Evolutionary conservation across 2,888 invertebrate species (phyloP).

Genomic region (Stenodema calcarata): DNA sequence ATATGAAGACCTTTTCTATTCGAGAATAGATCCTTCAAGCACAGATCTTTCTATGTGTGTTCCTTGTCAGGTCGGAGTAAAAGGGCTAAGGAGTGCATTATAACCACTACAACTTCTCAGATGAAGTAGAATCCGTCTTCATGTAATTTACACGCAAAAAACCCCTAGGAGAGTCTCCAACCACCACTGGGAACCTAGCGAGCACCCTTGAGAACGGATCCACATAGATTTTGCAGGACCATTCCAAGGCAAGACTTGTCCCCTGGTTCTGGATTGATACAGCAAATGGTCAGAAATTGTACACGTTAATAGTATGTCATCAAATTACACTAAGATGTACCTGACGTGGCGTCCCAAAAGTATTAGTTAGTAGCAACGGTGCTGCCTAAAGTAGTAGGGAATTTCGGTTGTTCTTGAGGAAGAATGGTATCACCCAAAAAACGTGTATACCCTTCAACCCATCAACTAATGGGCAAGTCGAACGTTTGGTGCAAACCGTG

Average conservation of each 20-base stretch:
- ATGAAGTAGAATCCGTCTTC: no score
- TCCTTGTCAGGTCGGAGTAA: no score
- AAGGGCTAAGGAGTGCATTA: no score
- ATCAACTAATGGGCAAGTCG: slow-evolving; percentile 2
- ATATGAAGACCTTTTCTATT: no score
- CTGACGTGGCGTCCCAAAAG: neutral
- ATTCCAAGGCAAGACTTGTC: neutral
- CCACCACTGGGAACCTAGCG: neutral
- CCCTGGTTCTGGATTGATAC: neutral
- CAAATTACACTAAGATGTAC: neutral
- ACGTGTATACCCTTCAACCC: slow-evolving; percentile 7
- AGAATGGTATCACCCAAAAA: neutral
- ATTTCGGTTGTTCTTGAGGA: neutral
- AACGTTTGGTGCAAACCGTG: slow-evolving; percentile 15
- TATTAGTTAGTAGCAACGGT: neutral
- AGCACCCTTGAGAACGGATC: neutral
- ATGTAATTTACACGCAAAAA: no score
- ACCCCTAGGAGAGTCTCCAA: no score
- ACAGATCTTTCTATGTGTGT: no score
- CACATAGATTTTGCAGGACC: neutral
- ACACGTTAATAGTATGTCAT: neutral
- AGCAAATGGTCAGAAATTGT: slow-evolving; percentile 4
- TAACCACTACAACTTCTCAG: no score
- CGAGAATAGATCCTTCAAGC: no score
- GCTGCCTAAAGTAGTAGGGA: neutral